Percentiles rank a stretch among this genome's conserved stretches.
Evolutionary conservation across 2,888 invertebrate species (phyloP).

Genomic region (Toxonevra muliebris): DNA sequence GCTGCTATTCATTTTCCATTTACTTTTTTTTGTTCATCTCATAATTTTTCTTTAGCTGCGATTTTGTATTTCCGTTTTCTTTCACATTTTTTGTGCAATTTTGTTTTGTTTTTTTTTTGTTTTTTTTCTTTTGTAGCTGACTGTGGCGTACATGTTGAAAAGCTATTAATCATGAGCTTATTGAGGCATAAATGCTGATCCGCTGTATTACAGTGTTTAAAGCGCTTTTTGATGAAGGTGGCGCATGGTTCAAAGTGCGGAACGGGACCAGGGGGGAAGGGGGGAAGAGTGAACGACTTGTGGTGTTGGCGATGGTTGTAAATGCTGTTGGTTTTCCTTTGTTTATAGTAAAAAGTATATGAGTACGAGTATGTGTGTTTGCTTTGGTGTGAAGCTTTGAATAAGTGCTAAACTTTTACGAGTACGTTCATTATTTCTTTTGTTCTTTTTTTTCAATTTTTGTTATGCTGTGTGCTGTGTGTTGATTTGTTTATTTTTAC

Average conservation of each 20-base stretch:
- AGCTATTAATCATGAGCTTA: slow-evolving; percentile 46
- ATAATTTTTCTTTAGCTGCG: slow-evolving; percentile 22
- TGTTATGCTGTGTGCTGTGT: background rate
- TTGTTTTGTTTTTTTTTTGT: too few species aligned
- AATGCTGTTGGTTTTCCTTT: too few species aligned
- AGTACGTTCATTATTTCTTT: too few species aligned
- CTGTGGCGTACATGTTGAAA: slow-evolving; percentile 31
- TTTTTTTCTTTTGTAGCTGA: too few species aligned
- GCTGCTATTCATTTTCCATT: too few species aligned
- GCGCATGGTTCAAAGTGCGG: slow-evolving; percentile 19
- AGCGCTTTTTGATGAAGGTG: slow-evolving; percentile 29
- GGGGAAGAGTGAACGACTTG: too few species aligned
- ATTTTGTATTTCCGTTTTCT: slow-evolving; percentile 20
- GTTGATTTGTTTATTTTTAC: slow-evolving; percentile 32
- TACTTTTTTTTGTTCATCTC: background rate
- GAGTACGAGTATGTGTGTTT: too few species aligned
- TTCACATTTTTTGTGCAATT: slow-evolving; percentile 8
- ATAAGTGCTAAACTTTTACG: too few species aligned
- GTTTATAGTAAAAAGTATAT: too few species aligned
- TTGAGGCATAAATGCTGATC: slow-evolving; percentile 45
- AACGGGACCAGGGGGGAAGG: slow-evolving; percentile 2
- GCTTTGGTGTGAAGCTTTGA: too few species aligned
- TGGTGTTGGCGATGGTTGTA: too few species aligned
- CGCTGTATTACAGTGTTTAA: slow-evolving; percentile 30
- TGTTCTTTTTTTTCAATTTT: too few species aligned